Evolutionary conservation across 2,797 vertebrate species (phyloP), one percentile per base, ranked within the genome.

Genomic region (Anguilla obscura): DNA sequence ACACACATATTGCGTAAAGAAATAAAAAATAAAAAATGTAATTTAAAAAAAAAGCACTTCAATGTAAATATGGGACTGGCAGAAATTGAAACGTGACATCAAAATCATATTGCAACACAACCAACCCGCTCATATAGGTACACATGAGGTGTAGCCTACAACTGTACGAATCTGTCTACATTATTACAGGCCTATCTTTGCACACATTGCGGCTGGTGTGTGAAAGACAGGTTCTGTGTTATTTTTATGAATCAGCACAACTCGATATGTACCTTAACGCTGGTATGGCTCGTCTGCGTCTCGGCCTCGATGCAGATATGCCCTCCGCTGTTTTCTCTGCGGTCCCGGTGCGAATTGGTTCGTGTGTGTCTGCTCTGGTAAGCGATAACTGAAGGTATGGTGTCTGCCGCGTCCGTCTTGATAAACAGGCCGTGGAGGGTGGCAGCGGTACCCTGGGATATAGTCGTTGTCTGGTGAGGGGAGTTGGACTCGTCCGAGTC

Each of bases 401-500:
- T 95, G 92, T 98, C 97, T 90, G 98, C 96, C 88, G 97, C 98
- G 92, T 98, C 98, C 87, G 97, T 98, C 95, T 97, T 98, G 91
- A 98, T 94, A 93, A 98, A 97, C 93, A 98, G 97, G 93, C 98
- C 97, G 95, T 96, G 97, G 85, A 97, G 94, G 89, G 97, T 95
- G 92, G 95, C 94, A 54, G 95, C 96, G 89, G 96, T 95, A 93
- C 97, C 97, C 96, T 97, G 98, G 27, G 98, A 97, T 95, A 96
- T 95, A 93, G 97, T 94, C 93, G 97, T 95, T 94, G 96, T 97
- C 95, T 98, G 97, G 92, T 96, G 97, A 24, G 98, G 97, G 52
- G 98, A 99, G 92, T 93, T 97, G 95, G 98, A 98, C 92, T 98
- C 98, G 93, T 99, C 98, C 79, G 98, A 99, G 96, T 98, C 98